These are phyloP conservation scores for Corvus cornix DNA, from an alignment of 2,113 vertebrate genomes.

Conservation along the genomic window DNA sequence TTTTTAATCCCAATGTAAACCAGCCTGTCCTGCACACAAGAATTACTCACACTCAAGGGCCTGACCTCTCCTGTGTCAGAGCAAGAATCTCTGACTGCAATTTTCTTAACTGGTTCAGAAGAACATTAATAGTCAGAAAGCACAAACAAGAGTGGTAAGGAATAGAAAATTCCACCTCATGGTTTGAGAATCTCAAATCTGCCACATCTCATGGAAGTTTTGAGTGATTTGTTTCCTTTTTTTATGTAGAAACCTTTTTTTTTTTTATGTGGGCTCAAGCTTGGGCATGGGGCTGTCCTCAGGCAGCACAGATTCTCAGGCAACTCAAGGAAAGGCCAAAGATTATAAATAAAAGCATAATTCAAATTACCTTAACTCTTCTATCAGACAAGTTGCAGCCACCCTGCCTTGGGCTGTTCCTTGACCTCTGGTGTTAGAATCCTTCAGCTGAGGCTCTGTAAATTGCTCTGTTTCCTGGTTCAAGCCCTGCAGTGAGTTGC, in stretches of 20 bases:
- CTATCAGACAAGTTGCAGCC: neutral
- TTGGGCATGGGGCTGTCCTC: neutral
- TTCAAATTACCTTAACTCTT: neutral
- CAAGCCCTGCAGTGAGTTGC: neutral
- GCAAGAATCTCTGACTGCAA: neutral
- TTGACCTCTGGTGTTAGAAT: neutral
- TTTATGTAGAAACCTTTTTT: neutral
- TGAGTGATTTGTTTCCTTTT: neutral
- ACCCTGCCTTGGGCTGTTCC: neutral
- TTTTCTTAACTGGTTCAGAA: neutral
- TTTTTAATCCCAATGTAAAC: neutral
- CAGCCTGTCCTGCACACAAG: neutral
- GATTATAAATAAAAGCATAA: neutral
- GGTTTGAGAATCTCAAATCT: too few relatives aligned
- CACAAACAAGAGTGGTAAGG: neutral
- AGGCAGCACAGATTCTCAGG: rapidly evolving
- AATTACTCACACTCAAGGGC: neutral
- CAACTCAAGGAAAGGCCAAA: neutral
- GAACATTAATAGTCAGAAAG: neutral
- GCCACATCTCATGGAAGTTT: neutral
- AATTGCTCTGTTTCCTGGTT: neutral
- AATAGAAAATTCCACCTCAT: neutral
- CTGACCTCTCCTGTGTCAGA: neutral
- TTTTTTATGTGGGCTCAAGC: too few relatives aligned
- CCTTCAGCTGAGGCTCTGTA: neutral